Base-by-base conservation (phyloP, 2,888 invertebrate genomes). In the Nomada ferruginata region DNA sequence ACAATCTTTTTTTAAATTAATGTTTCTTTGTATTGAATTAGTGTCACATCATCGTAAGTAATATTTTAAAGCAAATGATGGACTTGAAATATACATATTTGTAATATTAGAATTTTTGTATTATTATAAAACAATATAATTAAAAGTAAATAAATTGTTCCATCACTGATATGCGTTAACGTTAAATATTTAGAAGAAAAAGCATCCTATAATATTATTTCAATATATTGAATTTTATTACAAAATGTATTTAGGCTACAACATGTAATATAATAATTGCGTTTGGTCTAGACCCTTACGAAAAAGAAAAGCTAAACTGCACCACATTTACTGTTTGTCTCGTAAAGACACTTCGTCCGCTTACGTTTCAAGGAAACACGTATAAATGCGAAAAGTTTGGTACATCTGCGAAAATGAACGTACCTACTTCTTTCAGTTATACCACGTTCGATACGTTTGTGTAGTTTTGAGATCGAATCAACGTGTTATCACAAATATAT, bases 241-340 rank as follows among this genome's bases (percentile, higher is more conserved):
- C 91, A 93, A 93, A 93, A 93, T 91, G 90, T 93, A 91, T 92
- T 93, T 92, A 93, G 91, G 91, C 93, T 93, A 93, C 93, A 93
- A 93, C 93, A 93, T 93, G 93, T 93, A 93, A 92, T 93, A 93
- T 93, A 92, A 92, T 92, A 92, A 92, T 93, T 91, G 92, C 92
- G 92, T 92, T 93, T 93, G 93, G 92, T 93, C 92, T 92, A 93
- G 90, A 93, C 92, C 92, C 90, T 91, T 92, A 92, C 90, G 89
- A 90, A 93, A 73, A 92, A 91, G 86, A 90, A 90, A 91, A 89
- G 84, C 92, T 91, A 89, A 92, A 92, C 91, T 91, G 91, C 91
- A 91, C 91, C 92, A 90, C 88, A 88, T 90, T 88, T 90, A 89
- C 86, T 87, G 85, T 26, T 85, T 83, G 88, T 87, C 88, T 87